Evolutionary conservation across 2,797 vertebrate genomes (phyloP).

Genomic region (Limosa lapponica): DNA sequence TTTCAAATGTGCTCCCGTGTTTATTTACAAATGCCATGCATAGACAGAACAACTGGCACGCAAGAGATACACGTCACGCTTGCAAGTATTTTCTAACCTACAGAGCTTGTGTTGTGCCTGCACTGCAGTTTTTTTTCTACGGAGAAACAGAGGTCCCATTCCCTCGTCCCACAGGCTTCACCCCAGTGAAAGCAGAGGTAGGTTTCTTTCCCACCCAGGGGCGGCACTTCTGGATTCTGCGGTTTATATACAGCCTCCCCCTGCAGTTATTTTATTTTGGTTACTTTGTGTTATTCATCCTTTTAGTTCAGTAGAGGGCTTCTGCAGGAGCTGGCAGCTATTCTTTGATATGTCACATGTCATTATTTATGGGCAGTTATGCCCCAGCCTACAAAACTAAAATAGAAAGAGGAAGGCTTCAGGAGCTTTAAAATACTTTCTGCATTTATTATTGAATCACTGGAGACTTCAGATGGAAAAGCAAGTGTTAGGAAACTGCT

Average conservation of each 20-base stretch:
- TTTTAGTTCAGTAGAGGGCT: not conserved
- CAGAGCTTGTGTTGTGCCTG: not conserved
- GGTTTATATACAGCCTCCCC: not conserved
- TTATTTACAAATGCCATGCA: not conserved
- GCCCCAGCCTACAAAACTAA: not conserved
- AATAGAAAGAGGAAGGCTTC: not conserved
- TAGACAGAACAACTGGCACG: not conserved
- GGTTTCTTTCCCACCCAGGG: not conserved
- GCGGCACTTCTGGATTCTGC: not conserved
- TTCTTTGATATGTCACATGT: not conserved
- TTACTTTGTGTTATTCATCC: not conserved
- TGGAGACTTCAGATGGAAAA: not conserved
- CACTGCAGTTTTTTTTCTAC: not conserved
- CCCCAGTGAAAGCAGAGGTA: not conserved
- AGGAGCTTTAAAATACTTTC: not conserved
- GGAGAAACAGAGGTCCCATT: not conserved
- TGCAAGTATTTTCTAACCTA: not conserved
- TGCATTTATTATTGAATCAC: not conserved
- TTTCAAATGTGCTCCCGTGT: not conserved
- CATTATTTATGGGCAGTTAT: not conserved
- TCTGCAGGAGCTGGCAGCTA: not conserved
- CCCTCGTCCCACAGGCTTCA: not conserved
- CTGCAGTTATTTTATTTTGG: not conserved
- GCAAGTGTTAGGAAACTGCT: not conserved
- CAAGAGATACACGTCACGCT: accelerated